These are phyloP conservation scores for Brachypalpus laphriformis DNA, from an alignment of 2,888 invertebrate genomes.

Conservation along the genomic window DNA sequence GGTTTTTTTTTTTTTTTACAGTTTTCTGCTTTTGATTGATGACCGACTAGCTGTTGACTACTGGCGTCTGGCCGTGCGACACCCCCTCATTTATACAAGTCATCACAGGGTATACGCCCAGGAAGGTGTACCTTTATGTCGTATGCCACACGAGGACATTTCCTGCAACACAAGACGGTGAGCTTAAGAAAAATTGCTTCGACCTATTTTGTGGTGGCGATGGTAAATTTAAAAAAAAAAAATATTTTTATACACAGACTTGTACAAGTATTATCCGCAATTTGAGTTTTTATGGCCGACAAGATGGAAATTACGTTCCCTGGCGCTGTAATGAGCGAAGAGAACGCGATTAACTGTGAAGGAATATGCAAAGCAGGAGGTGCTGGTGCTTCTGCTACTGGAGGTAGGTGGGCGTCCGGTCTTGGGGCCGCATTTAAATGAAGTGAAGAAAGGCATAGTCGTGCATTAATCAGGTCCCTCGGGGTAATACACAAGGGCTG, in stretches of 20 bases:
- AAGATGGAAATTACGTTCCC: constrained; percentile 57
- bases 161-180: constrained; percentile 40
- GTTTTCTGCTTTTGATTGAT: constrained; percentile 66
- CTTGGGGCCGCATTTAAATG: constrained; percentile 33
- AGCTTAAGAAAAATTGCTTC: constrained; percentile 54
- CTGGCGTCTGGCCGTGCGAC: constrained; percentile 68
- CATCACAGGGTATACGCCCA: constrained; percentile 24
- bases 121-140: constrained; percentile 40
- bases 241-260: constrained; percentile 8
- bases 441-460: constrained; percentile 60
- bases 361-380: constrained; percentile 41
- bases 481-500: constrained; percentile 49
- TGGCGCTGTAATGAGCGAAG: constrained; percentile 46
- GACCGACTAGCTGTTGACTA: constrained; percentile 73
- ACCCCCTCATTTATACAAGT: constrained; percentile 64
- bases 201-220: constrained; percentile 53
- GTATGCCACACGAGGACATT: constrained; percentile 56
- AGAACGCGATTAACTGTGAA: constrained; percentile 20
- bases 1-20: constrained; percentile 22
- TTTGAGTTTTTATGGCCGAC: constrained; percentile 58
- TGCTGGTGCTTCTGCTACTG: neutral
- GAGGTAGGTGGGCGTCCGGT: neutral
- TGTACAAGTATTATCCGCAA: constrained; percentile 43
- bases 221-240: neutral
- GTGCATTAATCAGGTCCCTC: constrained; percentile 53